Conservation (phyloP, 2,797 vertebrate species). For the Tadarida brasiliensis region DNA sequence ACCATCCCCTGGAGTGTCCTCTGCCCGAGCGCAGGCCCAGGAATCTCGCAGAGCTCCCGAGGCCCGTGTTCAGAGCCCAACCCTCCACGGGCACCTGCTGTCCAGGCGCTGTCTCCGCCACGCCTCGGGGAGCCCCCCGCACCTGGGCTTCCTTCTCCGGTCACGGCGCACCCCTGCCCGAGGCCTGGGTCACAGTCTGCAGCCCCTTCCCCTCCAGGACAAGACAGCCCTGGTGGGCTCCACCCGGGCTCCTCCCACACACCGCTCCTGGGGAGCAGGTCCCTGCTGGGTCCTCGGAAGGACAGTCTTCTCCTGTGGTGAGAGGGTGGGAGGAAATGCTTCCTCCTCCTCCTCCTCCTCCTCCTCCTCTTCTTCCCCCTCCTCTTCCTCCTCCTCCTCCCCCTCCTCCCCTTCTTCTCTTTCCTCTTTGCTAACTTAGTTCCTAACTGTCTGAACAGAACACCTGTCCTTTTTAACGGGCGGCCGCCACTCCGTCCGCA, state of each 20-base stretch:
- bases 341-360: accelerated
- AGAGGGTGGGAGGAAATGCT: background rate
- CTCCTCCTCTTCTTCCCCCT: accelerated
- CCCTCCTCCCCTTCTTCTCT: background rate
- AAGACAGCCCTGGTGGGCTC: accelerated
- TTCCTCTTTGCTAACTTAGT: background rate
- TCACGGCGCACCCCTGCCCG: accelerated
- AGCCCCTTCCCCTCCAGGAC: background rate
- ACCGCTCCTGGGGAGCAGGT: too few relatives aligned
- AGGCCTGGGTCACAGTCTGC: background rate
- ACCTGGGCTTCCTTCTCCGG: background rate
- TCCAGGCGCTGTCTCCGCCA: background rate
- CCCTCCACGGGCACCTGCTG: background rate
- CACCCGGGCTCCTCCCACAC: too few relatives aligned
- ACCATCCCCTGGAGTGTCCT: accelerated
- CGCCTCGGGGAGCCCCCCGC: background rate
- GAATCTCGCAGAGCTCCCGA: background rate
- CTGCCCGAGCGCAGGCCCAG: background rate
- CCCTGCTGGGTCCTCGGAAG: too few relatives aligned
- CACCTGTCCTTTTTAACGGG: background rate
- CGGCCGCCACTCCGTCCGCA: background rate
- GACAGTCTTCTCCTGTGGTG: too few relatives aligned
- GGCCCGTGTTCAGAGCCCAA: accelerated
- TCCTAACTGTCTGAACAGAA: background rate
- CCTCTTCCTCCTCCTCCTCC: accelerated